Evolutionary conservation across 2,113 vertebrate species (phyloP), one percentile per base, ranked within the genome.

Genomic region (Microcebus ravelobensis): DNA sequence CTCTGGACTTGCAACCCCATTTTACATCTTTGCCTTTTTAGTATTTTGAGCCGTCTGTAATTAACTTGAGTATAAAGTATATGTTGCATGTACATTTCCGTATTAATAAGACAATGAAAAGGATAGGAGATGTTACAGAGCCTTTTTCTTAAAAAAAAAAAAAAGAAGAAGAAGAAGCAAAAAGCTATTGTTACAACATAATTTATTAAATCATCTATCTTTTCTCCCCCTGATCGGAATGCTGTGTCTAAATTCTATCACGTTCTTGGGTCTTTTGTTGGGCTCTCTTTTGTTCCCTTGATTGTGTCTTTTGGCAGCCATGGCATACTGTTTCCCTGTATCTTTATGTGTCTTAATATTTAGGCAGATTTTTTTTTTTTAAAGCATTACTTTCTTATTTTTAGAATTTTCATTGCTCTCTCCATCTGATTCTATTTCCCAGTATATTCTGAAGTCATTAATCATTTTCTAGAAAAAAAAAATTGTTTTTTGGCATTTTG

Each of bases 401-500:
- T 90, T 85, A 71, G 36, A 67, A 76, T 71, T 92, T 77, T 94
- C 23, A 36, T 86, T 74, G 50, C 10, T 94, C 50, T 71, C 89
- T n/a, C 55, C 20, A 82, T 70, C 34, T 82, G 23, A 61, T 94
- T 76, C 31, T 31, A 71, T 88, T 91, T 96, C 84, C 63, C 68
- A 6, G 4, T 79, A 13, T 25, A 55, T 48, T 83, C 39, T 68
- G 25, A 71, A 82, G 59, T 89, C 23, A 27, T 76, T 74, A 52
- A 50, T 82, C 45, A 77, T 82, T 87, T 97, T 85, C 52, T 87
- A 61, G 87, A 79, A 87, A 94, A 96, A 96, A 79, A 87, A 94
- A 96, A 42, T 79, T 55, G 9, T 27, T 79, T 20, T 83, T 87
- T 95, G 88, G 45, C 71, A 65, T 77, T 85, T 94, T 80, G 55